These are phyloP conservation scores for Cheilosia impressa DNA, from an alignment of 2,888 invertebrate species.

Conservation along the genomic window DNA sequence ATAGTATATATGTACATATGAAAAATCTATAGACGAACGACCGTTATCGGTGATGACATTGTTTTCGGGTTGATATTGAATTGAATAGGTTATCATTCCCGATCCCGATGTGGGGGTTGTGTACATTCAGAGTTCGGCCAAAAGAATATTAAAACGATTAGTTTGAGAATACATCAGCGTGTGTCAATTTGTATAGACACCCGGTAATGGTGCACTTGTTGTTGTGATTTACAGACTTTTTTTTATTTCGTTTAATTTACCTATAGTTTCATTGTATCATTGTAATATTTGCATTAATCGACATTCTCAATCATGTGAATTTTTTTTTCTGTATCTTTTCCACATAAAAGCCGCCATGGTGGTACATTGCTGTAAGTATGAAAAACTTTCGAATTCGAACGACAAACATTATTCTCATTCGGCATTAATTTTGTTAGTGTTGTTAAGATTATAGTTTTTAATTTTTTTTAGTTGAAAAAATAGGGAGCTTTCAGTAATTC, in stretches of 20 bases:
- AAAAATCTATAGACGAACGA: neutral
- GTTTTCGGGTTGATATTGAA: slow-evolving; percentile 22
- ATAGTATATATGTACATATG: too few relatives aligned
- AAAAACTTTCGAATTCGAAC: slow-evolving; percentile 39
- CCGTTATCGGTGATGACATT: slow-evolving; percentile 28
- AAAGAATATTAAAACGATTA: slow-evolving; percentile 33
- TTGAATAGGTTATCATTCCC: neutral
- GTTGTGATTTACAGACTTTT: slow-evolving; percentile 3
- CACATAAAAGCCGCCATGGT: slow-evolving; percentile 91
- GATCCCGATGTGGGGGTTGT: neutral
- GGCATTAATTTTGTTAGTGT: slow-evolving; percentile 38
- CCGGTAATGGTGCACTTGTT: slow-evolving; percentile 25
- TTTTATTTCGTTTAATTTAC: slow-evolving; percentile 6
- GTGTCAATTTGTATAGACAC: slow-evolving; percentile 16
- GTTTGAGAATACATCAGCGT: neutral
- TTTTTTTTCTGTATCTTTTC: slow-evolving; percentile 77
- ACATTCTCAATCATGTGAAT: slow-evolving; percentile 71
- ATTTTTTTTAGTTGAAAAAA: neutral
- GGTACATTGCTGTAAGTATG: slow-evolving; percentile 95
- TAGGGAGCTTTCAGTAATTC: too few relatives aligned
- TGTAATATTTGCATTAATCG: slow-evolving; percentile 71
- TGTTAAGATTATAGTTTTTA: neutral
- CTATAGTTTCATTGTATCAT: slow-evolving; percentile 64
- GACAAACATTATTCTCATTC: slow-evolving; percentile 51
- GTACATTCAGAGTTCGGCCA: slow-evolving; percentile 23